Percentiles rank a stretch among this genome's conserved stretches.
phyloP scores from a whole-genome alignment of 2,888 invertebrate genomes.

The Sesia bembeciformis region DNA sequence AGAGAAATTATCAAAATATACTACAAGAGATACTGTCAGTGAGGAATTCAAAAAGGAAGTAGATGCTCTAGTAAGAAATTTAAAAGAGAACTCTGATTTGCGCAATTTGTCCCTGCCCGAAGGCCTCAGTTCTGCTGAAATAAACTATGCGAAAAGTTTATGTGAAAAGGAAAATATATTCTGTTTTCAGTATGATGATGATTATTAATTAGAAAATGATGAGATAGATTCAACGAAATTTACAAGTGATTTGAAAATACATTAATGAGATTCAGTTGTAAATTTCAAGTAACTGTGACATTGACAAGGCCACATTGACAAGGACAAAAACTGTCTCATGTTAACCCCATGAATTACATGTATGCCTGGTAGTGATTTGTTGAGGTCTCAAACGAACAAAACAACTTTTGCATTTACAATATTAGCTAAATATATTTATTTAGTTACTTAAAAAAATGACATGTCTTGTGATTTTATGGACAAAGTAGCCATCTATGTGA shows the following conservation, averaged over 20 bases:
- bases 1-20: slow-evolving; percentile 13
- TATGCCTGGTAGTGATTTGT: no score
- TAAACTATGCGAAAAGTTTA: slow-evolving; percentile 53
- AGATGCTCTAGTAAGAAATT: slow-evolving; percentile 52
- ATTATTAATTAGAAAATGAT: no score
- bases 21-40: slow-evolving; percentile 24
- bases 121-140: slow-evolving; percentile 55
- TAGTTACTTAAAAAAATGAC: no score
- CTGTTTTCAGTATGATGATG: slow-evolving; percentile 5
- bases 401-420: no score
- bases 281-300: not conserved
- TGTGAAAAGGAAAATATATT: slow-evolving; percentile 63
- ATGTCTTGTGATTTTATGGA: no score
- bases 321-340: no score
- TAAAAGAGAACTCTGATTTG: slow-evolving; percentile 51
- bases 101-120: slow-evolving; percentile 63
- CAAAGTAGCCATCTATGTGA: no score
- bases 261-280: not conserved
- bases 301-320: no score
- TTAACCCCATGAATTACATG: no score
- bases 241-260: not conserved
- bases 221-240: not conserved
- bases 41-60: slow-evolving; percentile 56
- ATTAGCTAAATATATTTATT: no score
- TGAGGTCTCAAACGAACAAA: no score